Evolutionary conservation across 2,888 invertebrate species (phyloP).

Genomic region (Clivina fossor): DNA sequence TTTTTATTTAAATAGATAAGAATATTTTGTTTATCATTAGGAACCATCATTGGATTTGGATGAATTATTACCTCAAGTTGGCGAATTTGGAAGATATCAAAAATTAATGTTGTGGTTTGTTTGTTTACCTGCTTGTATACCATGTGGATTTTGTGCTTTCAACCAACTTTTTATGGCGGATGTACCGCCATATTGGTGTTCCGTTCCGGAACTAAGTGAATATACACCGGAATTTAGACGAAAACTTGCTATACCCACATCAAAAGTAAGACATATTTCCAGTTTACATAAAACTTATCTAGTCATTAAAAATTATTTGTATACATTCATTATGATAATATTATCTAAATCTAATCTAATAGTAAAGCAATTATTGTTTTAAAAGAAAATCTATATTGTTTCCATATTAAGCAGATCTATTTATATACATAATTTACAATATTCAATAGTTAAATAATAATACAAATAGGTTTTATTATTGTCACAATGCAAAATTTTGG

Average conservation of each 20-base stretch:
- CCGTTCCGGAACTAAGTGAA: conserved; percentile 66
- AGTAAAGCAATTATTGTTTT: no score
- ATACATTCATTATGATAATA: no score
- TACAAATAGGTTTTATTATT: no score
- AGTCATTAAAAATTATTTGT: neutral
- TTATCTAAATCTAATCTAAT: no score
- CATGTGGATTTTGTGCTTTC: conserved; percentile 90
- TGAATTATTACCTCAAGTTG: conserved; percentile 80
- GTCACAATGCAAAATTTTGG: no score
- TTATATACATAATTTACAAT: no score
- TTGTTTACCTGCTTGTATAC: conserved; percentile 85
- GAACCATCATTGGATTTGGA: conserved; percentile 73
- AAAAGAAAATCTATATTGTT: no score
- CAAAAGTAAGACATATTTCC: conserved; percentile 23
- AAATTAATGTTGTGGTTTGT: conserved; percentile 82
- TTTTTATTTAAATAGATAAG: conserved; percentile 24
- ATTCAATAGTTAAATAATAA: no score
- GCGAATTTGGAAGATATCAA: conserved; percentile 89
- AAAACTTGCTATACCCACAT: conserved; percentile 65
- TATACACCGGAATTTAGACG: conserved; percentile 62
- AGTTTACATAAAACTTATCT: neutral
- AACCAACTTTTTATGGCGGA: conserved; percentile 92
- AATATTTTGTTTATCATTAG: conserved; percentile 48
- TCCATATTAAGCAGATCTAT: no score
- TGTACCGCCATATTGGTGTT: conserved; percentile 85